phyloP scores from a whole-genome alignment of 2,797 vertebrate genomes.

The Ambastaia sidthimunki region DNA sequence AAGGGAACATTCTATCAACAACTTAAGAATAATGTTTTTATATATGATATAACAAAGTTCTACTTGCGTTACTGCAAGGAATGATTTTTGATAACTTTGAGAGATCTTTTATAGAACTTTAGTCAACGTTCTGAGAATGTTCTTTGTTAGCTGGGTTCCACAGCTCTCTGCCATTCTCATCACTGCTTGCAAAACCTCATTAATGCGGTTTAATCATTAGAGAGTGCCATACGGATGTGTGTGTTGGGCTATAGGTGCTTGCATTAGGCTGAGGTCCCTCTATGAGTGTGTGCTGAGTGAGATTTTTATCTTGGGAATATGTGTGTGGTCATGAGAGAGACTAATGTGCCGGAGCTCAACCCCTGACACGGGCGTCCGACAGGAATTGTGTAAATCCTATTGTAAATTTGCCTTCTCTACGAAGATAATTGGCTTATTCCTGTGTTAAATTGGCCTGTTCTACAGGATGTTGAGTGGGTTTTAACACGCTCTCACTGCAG shows the following conservation, averaged over 20 bases:
- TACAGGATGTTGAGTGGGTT: conserved; percentile 72
- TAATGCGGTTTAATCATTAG: conserved; percentile 7
- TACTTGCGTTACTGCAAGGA: too few species aligned
- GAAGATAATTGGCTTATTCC: conserved; percentile 81
- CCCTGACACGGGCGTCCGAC: conserved; percentile 68
- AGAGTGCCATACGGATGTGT: neutral
- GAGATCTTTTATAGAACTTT: too few species aligned
- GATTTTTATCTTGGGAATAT: conserved; percentile 23
- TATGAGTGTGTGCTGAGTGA: neutral
- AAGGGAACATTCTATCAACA: too few species aligned
- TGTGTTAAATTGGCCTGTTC: conserved; percentile 76
- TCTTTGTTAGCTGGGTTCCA: neutral
- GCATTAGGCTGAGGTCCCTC: conserved; percentile 9
- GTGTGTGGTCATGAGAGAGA: conserved; percentile 52
- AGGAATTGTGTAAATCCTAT: conserved; percentile 74
- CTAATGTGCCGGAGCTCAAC: conserved; percentile 65
- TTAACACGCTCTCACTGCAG: conserved; percentile 64
- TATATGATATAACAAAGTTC: too few species aligned
- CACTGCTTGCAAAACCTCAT: neutral
- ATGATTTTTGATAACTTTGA: too few species aligned
- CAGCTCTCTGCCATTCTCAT: neutral
- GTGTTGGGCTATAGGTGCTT: neutral
- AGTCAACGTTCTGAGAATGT: too few species aligned
- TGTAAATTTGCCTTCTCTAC: conserved; percentile 74
- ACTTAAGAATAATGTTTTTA: too few species aligned